Evolutionary conservation across 2,113 vertebrate genomes (phyloP).

Genomic region (Patagioenas fasciata): DNA sequence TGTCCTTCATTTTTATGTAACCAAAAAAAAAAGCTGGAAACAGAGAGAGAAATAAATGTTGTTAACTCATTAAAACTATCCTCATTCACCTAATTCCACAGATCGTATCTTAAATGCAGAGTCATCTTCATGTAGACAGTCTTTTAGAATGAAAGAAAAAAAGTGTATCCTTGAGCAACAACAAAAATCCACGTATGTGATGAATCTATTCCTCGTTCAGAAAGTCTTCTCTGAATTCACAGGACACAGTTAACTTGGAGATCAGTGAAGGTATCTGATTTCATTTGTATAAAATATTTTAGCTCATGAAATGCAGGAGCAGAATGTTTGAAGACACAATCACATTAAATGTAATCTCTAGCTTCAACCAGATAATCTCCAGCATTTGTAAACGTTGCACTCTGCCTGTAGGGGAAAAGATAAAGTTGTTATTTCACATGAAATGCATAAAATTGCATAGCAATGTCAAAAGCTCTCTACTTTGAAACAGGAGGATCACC

Average conservation of each 20-base stretch:
- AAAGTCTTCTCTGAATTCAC: conserved; percentile 48
- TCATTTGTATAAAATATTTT: conserved; percentile 61
- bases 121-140: neutral
- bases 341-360: conserved; percentile 52
- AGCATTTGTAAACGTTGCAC: conserved; percentile 61
- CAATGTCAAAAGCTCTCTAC: neutral
- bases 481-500: neutral
- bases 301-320: conserved; percentile 43
- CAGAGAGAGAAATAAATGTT: neutral
- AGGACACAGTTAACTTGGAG: conserved; percentile 8
- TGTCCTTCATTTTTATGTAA: conserved; percentile 56
- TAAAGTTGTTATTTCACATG: conserved; percentile 36
- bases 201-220: conserved; percentile 42
- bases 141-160: neutral
- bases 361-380: conserved; percentile 60
- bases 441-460: neutral
- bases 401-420: conserved; percentile 53
- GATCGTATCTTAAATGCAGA: conserved; percentile 12
- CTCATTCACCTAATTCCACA: conserved; percentile 40
- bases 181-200: neutral
- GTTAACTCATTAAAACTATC: conserved; percentile 10
- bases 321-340: conserved; percentile 47
- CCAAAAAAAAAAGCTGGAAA: conserved; percentile 27
- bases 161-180: neutral
- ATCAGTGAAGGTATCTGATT: neutral